Percentiles rank a stretch among this genome's conserved stretches.
Conservation (phyloP, 2,888 invertebrate species). For the Drepana falcataria region DNA sequence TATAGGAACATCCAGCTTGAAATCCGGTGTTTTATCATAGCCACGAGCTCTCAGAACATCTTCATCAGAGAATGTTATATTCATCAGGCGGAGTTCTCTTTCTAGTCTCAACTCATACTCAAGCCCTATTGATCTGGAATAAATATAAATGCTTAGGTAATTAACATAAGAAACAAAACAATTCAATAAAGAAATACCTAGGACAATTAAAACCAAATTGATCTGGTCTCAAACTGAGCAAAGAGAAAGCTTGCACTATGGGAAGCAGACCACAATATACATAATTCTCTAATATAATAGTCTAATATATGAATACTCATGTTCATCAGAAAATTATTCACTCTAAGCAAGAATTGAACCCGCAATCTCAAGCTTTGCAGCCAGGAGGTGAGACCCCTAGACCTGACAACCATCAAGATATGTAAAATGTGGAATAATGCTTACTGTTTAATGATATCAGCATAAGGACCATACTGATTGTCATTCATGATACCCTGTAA, state of each 20-base stretch:
- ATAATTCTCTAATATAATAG: no score
- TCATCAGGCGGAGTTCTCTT: constrained; percentile 74
- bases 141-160: constrained; percentile 11
- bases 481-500: constrained; percentile 88
- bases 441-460: constrained; percentile 88
- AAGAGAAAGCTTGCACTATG: no score
- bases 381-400: no score
- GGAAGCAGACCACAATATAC: no score
- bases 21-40: constrained; percentile 97
- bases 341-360: no score
- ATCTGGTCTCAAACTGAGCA: no score
- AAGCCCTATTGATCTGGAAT: constrained; percentile 85
- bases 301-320: not conserved
- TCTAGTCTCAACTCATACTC: constrained; percentile 90
- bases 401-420: no score
- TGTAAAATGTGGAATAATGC: constrained; percentile 28
- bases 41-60: constrained; percentile 88
- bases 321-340: no score
- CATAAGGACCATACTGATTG: constrained; percentile 89
- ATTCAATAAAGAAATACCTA: no score
- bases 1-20: constrained; percentile 93
- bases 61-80: constrained; percentile 82
- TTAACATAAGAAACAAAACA: no score
- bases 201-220: no score
- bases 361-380: no score